Conservation (phyloP, 2,113 vertebrate genomes). For the Elgaria multicarinata region DNA sequence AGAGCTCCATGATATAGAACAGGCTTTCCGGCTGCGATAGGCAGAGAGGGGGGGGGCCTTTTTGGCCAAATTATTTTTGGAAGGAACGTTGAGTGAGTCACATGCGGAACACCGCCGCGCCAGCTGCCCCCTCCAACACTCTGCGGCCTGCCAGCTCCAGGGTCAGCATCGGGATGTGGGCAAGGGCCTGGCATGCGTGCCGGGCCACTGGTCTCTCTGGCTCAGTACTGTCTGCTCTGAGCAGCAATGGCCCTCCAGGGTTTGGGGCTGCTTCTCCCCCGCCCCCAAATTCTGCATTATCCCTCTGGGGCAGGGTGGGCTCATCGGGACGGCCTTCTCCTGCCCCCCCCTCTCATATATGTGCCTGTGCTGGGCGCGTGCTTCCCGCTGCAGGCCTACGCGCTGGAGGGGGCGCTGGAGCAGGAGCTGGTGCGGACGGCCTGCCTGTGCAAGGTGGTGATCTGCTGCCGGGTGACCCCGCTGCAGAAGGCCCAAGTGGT, state of each 20-base stretch:
- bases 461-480: slow-evolving; percentile 95
- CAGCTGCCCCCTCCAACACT: too few species aligned
- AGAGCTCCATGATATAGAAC: not conserved
- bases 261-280: too few species aligned
- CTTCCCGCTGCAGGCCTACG: slow-evolving; percentile 82
- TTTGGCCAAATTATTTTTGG: too few species aligned
- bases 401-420: slow-evolving; percentile 84
- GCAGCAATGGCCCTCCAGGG: not conserved
- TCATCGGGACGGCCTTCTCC: not conserved
- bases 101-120: too few species aligned
- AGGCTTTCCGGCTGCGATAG: not conserved
- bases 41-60: too few species aligned
- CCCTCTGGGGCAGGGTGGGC: not conserved
- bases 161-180: too few species aligned
- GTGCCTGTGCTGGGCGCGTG: not conserved
- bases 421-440: slow-evolving; percentile 88
- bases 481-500: slow-evolving; percentile 97
- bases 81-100: too few species aligned
- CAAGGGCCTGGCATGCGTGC: too few species aligned
- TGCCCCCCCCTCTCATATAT: not conserved
- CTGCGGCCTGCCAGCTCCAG: too few species aligned
- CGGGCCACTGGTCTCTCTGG: not conserved
- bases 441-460: slow-evolving; percentile 91
- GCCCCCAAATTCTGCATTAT: too few species aligned
- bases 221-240: too few species aligned